Base-by-base conservation (phyloP, 1,140 invertebrate species). In the Telenomus remus region DNA sequence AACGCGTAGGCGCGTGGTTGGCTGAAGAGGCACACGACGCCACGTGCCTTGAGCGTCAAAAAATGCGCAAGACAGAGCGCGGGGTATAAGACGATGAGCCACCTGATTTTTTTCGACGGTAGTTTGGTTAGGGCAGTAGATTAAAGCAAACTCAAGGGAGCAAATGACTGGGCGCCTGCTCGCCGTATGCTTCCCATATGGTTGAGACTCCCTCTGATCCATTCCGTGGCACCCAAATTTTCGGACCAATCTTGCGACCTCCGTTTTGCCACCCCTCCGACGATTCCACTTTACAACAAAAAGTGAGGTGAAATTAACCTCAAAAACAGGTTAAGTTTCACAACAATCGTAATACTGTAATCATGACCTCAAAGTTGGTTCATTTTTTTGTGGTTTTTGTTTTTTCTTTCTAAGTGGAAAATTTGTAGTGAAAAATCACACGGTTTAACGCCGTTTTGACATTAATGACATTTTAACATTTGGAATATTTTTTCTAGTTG, bases 111-210 rank as follows among this genome's bases (percentile, higher is more conserved):
- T 83, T 82, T 77, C 76, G 78, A 83, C 81, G 81, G 84, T 85
- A 85, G 83, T 86, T 86, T 84, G 80, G 78, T 82, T 77, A 81
- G 80, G 82, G 75, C 83, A 81, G 81, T 84, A 85, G 84, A 86
- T 87, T 86, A 86, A 86, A 84, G 80, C 61, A 73, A 78, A 75
- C 79, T 80, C 53, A 74, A 80, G 80, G 78, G 79, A 79, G 69
- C 72, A 76, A 83, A 72, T 72, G 63, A 72, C 74, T 77, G 68
- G 73, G 80, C 74, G 80, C 80, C 84, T 85, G 82, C 86, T 88
- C 74, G 61, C 86, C 86, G 86, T 88, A 85, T 88, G 86, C 84
- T 88, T 82, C 81, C 86, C 86, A 87, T 88, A 88, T 88, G 86
- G 84, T 79, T 78, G 68, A n/a, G n/a, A 79, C 79, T 83, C 79